Conservation (phyloP, 2,797 vertebrate species). For the Sebastes trivittatus region DNA sequence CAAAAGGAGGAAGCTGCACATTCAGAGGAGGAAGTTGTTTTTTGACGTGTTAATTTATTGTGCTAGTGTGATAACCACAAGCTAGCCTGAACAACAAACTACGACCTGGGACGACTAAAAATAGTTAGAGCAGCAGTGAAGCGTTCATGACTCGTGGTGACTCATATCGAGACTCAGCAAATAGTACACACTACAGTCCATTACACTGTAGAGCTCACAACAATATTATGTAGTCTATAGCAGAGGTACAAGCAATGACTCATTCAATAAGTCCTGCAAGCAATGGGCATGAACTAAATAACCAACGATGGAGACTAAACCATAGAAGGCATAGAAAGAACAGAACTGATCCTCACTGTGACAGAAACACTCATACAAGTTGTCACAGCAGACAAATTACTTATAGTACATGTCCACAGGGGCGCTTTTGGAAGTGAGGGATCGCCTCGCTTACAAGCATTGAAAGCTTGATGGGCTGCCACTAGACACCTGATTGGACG, state of each 20-base stretch:
- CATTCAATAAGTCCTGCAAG: neutral
- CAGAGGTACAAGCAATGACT: neutral
- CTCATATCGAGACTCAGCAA: neutral
- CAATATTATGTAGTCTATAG: neutral
- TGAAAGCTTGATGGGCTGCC: too few species aligned
- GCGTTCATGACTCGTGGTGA: neutral
- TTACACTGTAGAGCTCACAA: neutral
- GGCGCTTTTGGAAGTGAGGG: too few species aligned
- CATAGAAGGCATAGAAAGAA: neutral
- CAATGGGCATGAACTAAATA: neutral
- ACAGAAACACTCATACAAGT: neutral
- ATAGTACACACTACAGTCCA: neutral
- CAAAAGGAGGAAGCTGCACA: slow-evolving; percentile 4
- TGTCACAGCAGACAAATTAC: too few species aligned
- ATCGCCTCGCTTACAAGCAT: too few species aligned
- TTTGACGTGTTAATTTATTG: neutral
- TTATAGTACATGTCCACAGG: too few species aligned
- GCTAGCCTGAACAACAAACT: neutral
- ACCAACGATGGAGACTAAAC: neutral
- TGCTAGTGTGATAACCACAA: neutral
- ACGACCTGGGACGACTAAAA: neutral
- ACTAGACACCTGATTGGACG: too few species aligned
- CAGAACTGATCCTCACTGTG: neutral
- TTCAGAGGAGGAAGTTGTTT: neutral
- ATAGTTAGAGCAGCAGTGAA: neutral